Evolutionary conservation across 2,888 invertebrate genomes (phyloP).

Genomic region (Rotaria socialis): DNA sequence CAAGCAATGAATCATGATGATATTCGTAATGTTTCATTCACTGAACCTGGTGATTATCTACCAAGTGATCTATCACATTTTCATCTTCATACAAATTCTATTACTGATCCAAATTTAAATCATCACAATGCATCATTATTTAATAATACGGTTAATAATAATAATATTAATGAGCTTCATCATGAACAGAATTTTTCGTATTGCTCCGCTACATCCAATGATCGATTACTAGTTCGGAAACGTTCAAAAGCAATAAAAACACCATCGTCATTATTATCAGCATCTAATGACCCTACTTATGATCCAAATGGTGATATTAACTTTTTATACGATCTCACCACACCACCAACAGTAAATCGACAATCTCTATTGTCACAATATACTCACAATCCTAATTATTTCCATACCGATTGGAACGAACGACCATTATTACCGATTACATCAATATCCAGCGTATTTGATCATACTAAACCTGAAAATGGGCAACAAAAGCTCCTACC

Average conservation of each 20-base stretch:
- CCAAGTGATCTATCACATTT: background rate
- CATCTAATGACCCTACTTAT: background rate
- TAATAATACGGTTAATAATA: background rate
- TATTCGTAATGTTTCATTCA: background rate
- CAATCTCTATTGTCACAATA: background rate
- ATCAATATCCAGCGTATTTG: background rate
- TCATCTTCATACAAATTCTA: background rate
- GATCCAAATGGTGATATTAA: constrained; percentile 27
- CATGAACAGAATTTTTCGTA: background rate
- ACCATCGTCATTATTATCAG: background rate
- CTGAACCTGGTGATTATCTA: background rate
- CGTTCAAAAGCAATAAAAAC: constrained; percentile 6
- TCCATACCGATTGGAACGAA: background rate
- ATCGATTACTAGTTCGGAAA: background rate
- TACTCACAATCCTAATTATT: background rate
- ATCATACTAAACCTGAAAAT: background rate
- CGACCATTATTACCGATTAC: background rate
- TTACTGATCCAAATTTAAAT: constrained; percentile 19
- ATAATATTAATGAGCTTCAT: background rate
- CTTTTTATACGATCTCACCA: background rate
- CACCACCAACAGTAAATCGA: background rate
- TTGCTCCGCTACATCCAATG: background rate
- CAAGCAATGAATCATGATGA: background rate
- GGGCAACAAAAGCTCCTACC: background rate
- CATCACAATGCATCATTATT: background rate